Evolutionary conservation across 2,888 invertebrate genomes (phyloP), one percentile per base, ranked within the genome.

Genomic region (Nasonia oneida): DNA sequence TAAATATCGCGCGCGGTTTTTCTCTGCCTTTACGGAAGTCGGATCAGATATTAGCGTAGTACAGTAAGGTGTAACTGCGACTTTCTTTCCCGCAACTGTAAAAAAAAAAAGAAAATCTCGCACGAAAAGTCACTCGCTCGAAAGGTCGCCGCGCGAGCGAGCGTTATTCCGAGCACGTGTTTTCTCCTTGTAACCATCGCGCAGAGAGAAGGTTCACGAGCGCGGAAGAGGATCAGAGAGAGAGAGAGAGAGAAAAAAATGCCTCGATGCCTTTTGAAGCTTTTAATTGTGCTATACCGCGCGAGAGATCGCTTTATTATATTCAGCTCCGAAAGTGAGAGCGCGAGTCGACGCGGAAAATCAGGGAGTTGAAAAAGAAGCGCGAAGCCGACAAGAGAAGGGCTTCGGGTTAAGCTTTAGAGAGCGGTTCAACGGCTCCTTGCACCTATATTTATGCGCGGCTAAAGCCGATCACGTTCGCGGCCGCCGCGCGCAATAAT

Each of bases 391-490:
- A 47, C 12, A 47, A 47, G 47, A 47, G 47, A 47, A 47, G 47
- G 47, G 47, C 47, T 47, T 12, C 12, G 12, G 10, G 10, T 10
- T 12, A 47, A 47, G 47, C 47, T 47, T 10, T 47, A 6, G 42
- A 42, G 47, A 10, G 47, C 10, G 12, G 47, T 47, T 47, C 47
- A 47, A 47, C 47, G 47, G 47, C 47, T 47, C 47, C 47, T 47
- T 47, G 47, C 47, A 47, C 47, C 2, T 18, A 10, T 53, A 18
- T 18, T 15, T 10, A 1, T n/a, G 18, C 4, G 15, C 15, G 18
- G 64, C 64, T 23, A 64, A 64, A 64, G 67, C 33, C 29, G 67
- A 67, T 67, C 67, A 67, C 12, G 67, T 67, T 67, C 23, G 29
- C 61, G 61, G n/a, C 18, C 29, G 29, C 29, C 29, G 29, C 29